These are phyloP conservation scores for Erebia ligea DNA, from an alignment of 2,888 invertebrate genomes.

Conservation along the genomic window DNA sequence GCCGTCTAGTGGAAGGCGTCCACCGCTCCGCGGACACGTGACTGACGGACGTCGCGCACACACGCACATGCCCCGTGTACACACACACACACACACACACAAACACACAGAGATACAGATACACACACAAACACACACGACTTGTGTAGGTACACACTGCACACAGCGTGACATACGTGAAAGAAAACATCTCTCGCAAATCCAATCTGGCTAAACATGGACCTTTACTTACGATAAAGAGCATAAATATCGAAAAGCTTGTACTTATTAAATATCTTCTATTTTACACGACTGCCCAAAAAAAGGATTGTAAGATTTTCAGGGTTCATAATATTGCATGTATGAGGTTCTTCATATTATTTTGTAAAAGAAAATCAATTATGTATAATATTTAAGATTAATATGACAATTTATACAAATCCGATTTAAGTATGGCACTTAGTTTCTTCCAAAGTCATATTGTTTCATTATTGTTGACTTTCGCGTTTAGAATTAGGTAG, in stretches of 20 bases:
- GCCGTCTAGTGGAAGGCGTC: constrained; percentile 49
- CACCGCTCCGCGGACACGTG: constrained; percentile 59
- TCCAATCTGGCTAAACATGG: background rate
- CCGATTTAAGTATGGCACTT: no score
- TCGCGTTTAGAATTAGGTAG: no score
- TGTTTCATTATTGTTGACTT: no score
- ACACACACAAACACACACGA: background rate
- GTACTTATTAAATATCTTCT: no score
- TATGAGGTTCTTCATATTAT: no score
- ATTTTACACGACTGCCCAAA: no score
- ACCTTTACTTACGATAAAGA: background rate
- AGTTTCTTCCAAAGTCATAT: no score
- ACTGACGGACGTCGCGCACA: constrained; percentile 61
- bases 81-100: constrained; percentile 2
- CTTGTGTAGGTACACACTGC: background rate
- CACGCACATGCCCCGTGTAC: background rate
- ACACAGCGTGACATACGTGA: background rate
- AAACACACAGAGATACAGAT: background rate
- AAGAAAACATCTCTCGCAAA: background rate
- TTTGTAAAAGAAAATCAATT: no score
- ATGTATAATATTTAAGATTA: no score
- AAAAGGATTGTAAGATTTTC: no score
- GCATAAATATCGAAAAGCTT: background rate
- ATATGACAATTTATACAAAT: no score
- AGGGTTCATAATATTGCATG: no score